Evolutionary conservation across 2,797 vertebrate genomes (phyloP).

Genomic region (Onychomys torridus): DNA sequence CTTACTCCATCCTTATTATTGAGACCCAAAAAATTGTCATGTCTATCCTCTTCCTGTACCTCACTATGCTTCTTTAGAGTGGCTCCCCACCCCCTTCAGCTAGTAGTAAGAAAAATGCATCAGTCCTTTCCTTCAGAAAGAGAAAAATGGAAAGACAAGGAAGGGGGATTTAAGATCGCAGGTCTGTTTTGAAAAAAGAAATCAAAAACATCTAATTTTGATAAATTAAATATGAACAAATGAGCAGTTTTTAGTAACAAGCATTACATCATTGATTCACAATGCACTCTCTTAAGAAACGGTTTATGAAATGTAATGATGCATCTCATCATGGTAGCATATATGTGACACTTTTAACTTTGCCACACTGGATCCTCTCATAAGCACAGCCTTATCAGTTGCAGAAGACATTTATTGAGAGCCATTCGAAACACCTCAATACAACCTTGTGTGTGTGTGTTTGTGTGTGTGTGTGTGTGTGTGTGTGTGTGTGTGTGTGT

Average conservation of each 20-base stretch:
- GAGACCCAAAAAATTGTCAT: background rate
- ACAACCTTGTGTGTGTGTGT: too few relatives aligned
- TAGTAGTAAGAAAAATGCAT: background rate
- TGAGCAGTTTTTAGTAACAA: background rate
- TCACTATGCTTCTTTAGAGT: background rate
- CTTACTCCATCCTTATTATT: background rate
- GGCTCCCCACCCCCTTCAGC: background rate
- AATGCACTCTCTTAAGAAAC: background rate
- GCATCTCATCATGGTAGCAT: background rate
- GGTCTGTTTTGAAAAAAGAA: background rate
- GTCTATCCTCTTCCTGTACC: background rate
- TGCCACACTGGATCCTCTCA: background rate
- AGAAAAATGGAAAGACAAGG: background rate
- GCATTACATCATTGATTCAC: background rate
- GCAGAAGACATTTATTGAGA: background rate
- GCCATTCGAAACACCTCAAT: background rate
- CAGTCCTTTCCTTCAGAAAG: background rate
- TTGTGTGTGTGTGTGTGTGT: too few relatives aligned
- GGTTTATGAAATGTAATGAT: background rate
- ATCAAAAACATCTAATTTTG: background rate
- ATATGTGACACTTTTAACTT: background rate
- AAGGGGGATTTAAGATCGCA: background rate
- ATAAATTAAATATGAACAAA: conserved; percentile 16
- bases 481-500: too few relatives aligned
- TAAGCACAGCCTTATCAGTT: background rate